These are phyloP conservation scores for Ctena decussata DNA, from an alignment of 2,888 invertebrate species.

Conservation along the genomic window DNA sequence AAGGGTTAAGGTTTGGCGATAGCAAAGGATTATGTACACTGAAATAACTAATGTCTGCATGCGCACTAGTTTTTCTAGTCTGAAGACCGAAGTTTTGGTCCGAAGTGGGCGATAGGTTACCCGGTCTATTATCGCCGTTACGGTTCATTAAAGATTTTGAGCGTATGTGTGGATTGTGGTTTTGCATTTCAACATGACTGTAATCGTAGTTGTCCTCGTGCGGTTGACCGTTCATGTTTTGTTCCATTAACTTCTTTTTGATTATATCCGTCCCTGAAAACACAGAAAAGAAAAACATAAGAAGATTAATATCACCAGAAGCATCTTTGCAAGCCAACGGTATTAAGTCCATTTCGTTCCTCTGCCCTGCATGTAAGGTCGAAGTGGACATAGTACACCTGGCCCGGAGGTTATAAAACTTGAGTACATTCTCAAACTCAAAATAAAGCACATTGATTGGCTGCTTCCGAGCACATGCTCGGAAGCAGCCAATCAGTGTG, in stretches of 20 bases:
- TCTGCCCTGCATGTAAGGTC: too few relatives aligned
- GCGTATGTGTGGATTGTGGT: constrained; percentile 81
- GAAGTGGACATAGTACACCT: too few relatives aligned
- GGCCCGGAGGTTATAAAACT: too few relatives aligned
- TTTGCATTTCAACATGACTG: constrained; percentile 74
- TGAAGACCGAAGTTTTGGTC: constrained; percentile 50
- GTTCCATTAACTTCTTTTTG: constrained; percentile 82
- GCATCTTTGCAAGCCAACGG: too few relatives aligned
- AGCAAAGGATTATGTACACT: constrained; percentile 64
- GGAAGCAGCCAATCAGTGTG: too few relatives aligned
- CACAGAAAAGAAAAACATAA: too few relatives aligned
- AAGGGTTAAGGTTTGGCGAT: constrained; percentile 63
- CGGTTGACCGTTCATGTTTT: constrained; percentile 64
- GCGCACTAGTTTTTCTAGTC: constrained; percentile 61
- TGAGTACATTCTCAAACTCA: too few relatives aligned
- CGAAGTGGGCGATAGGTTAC: constrained; percentile 54
- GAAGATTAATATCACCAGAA: too few relatives aligned
- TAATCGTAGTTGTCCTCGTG: constrained; percentile 79
- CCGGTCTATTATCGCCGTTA: constrained; percentile 55
- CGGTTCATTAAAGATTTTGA: constrained; percentile 77
- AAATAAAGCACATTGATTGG: too few relatives aligned
- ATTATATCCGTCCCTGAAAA: constrained; percentile 83
- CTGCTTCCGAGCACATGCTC: too few relatives aligned
- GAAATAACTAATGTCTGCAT: constrained; percentile 65
- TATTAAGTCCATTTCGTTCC: too few relatives aligned